These are phyloP conservation scores for Lasioglossum albipes DNA, from an alignment of 1,140 invertebrate genomes.

Conservation along the genomic window DNA sequence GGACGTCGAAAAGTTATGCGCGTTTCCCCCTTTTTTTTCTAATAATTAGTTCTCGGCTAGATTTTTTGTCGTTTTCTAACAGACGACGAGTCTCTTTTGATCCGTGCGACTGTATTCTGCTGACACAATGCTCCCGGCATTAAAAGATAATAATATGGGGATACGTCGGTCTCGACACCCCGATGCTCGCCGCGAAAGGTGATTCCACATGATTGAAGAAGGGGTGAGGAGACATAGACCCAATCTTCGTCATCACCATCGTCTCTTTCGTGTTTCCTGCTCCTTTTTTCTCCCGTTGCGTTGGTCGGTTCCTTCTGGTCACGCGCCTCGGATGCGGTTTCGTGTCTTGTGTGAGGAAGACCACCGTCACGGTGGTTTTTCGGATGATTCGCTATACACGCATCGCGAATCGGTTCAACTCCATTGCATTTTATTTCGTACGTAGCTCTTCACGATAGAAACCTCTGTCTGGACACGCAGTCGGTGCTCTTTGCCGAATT, in stretches of 20 bases:
- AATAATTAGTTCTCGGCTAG: neutral
- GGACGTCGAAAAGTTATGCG: conserved; percentile 15
- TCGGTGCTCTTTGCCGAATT: neutral
- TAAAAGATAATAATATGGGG: conserved; percentile 60
- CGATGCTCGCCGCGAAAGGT: conserved; percentile 18
- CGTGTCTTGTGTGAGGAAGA: conserved; percentile 44
- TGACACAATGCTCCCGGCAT: conserved; percentile 47
- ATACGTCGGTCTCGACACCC: conserved; percentile 47
- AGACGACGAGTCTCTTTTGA: conserved; percentile 62
- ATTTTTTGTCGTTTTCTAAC: conserved; percentile 56
- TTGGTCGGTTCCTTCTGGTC: conserved; percentile 53
- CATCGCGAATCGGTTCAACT: conserved; percentile 21
- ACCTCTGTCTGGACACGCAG: neutral
- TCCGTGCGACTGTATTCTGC: conserved; percentile 41
- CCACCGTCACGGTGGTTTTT: conserved; percentile 56
- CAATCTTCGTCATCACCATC: conserved; percentile 15
- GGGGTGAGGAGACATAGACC: conserved; percentile 6
- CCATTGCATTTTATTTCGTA: conserved; percentile 41
- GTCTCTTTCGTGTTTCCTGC: neutral
- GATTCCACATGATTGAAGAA: conserved; percentile 42
- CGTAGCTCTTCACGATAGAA: conserved; percentile 13
- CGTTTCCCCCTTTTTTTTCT: conserved; percentile 41
- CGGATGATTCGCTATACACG: conserved; percentile 55
- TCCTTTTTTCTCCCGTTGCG: neutral
- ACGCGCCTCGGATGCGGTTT: conserved; percentile 56